phyloP scores from a whole-genome alignment of 2,797 vertebrate genomes.

The Margarornis squamiger region DNA sequence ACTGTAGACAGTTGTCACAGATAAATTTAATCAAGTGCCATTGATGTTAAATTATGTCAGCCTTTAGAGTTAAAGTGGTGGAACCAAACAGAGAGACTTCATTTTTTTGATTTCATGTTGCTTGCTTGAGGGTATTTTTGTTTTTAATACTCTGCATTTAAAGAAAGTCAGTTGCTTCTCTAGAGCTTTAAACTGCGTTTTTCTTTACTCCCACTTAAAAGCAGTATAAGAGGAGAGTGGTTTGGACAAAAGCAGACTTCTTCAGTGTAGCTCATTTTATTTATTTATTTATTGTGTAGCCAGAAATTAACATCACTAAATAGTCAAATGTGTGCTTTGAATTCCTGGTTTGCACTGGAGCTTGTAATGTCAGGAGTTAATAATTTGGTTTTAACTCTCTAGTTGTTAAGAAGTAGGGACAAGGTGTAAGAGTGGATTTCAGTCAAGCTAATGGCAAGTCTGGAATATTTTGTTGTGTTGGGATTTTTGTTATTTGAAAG shows the following conservation, averaged over 20 bases:
- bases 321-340: constrained; percentile 79
- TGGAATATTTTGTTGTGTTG: not conserved
- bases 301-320: constrained; percentile 71
- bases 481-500: not conserved
- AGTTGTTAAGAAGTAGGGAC: constrained; percentile 4
- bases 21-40: not conserved
- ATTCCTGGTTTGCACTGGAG: constrained; percentile 87
- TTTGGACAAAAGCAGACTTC: not conserved
- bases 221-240: not conserved
- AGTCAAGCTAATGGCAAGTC: not conserved
- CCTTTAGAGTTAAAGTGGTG: not conserved
- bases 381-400: constrained; percentile 54
- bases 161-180: not conserved
- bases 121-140: not conserved
- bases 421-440: constrained; percentile 24
- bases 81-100: not conserved
- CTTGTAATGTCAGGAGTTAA: constrained; percentile 78
- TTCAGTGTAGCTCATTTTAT: not conserved
- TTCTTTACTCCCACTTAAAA: not conserved
- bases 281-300: not conserved
- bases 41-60: not conserved
- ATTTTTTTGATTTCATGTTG: not conserved
- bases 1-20: not conserved
- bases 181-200: not conserved
- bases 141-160: not conserved